Base-by-base conservation (phyloP, 2,797 vertebrate species). In the Tragopan temminckii region DNA sequence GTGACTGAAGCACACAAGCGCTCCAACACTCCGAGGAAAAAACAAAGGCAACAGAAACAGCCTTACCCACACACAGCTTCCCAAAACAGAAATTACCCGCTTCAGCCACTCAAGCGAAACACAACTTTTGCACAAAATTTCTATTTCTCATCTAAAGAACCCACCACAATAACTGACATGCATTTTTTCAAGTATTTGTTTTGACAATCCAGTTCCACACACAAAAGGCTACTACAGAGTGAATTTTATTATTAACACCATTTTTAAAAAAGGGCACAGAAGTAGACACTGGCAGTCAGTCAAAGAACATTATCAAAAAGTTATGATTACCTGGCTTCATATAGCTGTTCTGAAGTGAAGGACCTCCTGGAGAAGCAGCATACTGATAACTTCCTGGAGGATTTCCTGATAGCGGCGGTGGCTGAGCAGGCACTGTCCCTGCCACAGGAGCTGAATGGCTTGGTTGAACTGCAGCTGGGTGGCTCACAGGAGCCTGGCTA, bases 281-380 rank as follows among this genome's bases (percentile, higher is more conserved):
- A 68, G 29, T 0, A 1, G 27, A 4, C 27, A 35, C 1, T 11
- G n/a, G 40, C 5, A 61, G 13, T 16, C 27, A 58, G 43, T 10
- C 42, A 9, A n/a, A 64, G 46, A 31, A 53, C 50, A 64, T 59
- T 13, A 81, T 0, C 19, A 52, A 2, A 8, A 45, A 36, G 12
- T 35, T 46, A 13, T 2, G 5, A 10, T 93, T 98, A 99, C 99
- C 99, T 98, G 98, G 97, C 81, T 98, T 98, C 90, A 95, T 86
- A 78, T 98, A 98, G 97, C 97, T 98, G 68, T 98, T 98, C 48
- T 98, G 97, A 93, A 98, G 97, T 0, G 95, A 92, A 69, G 98
- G 97, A 43, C 97, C 97, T 90, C 98, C 97, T 21, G 97, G 95
- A 70, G 98, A 97, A 94, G 97, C 97, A 45, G 96, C 93, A 91